Base-by-base conservation (phyloP, 2,888 invertebrate species). In the Liodrosophila aerea region DNA sequence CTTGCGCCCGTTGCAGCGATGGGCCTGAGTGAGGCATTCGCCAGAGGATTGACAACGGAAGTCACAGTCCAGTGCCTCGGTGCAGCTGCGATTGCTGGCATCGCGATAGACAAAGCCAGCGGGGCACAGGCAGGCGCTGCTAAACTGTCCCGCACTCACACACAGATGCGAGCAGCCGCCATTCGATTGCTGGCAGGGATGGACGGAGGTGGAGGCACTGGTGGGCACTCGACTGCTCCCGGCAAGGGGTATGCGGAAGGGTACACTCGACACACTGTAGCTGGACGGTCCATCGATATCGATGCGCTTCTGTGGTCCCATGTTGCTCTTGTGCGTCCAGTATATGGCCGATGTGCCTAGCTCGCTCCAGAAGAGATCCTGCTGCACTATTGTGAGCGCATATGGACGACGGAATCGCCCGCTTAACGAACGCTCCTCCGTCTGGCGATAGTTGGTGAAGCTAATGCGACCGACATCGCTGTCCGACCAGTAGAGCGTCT, bases 111-210 rank as follows among this genome's bases (percentile, higher is more conserved):
- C 87, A 86, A 93, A 91, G 0, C 94, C 94, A 0, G 92, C 88
- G 0, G 96, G 95, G 85, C 97, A 97, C 0, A 92, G 83, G 61
- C 93, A 93, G 4, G 88, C 87, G 68, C 90, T 90, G 0, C 58
- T 36, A 16, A 46, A 73, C 40, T 76, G 82, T 0, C 88, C 87
- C 7, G 88, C 86, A 54, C 93, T 91, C 1, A 95, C 92, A 82
- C 96, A 96, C 7, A 96, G 89, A 86, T 95, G 94, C 1, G 94
- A 93, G 80, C 96, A 96, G 0, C 92, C 92, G 33, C 93, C 93
- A 62, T 93, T 93, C 27, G 90, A 90, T 7, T 77, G 76, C 22
- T 91, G 91, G 76, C 96, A 96, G 0, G 91, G 91, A 88, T 94
- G 94, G n/a, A n/a, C n/a, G n/a, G n/a, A n/a, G n/a, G n/a, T n/a